A percentile compares a stretch with the other conserved stretches of the same genome.
These are phyloP conservation scores for Thecophora atra DNA, from an alignment of 2,888 invertebrate species.

Conservation along the genomic window DNA sequence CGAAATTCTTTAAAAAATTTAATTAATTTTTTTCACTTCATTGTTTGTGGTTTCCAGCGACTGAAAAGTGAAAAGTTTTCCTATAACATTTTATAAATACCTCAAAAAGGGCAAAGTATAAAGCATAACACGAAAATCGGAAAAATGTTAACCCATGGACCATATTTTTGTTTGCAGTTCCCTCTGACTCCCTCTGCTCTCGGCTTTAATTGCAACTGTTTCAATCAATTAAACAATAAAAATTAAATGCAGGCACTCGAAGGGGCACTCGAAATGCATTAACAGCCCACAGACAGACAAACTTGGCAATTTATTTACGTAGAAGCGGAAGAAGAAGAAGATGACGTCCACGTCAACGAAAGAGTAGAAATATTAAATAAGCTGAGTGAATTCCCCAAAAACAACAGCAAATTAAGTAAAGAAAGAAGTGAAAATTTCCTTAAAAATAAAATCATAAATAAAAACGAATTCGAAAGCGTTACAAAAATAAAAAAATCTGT, in stretches of 20 bases:
- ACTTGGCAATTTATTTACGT: not conserved
- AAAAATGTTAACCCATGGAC: not conserved
- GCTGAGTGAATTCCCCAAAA: not conserved
- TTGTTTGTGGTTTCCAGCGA: not conserved
- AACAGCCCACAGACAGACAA: not conserved
- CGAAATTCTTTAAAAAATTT: too few relatives aligned
- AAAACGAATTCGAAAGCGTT: not conserved
- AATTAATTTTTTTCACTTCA: not conserved
- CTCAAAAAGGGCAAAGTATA: not conserved
- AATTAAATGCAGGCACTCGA: not conserved
- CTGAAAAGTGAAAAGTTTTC: not conserved
- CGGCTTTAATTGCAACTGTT: slow-evolving; percentile 7
- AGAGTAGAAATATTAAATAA: not conserved
- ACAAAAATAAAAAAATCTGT: not conserved
- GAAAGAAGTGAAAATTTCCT: not conserved
- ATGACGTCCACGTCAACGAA: not conserved
- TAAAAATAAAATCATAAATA: not conserved
- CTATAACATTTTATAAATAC: not conserved
- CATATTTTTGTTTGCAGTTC: slow-evolving; percentile 1
- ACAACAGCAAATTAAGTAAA: not conserved
- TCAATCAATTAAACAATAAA: slow-evolving; percentile 18
- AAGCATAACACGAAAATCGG: not conserved
- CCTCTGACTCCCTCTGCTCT: not conserved
- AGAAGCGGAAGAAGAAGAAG: not conserved
- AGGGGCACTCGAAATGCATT: slow-evolving; percentile 16